These are phyloP conservation scores for Colossoma macropomum DNA, from an alignment of 2,113 vertebrate species.

Conservation along the genomic window DNA sequence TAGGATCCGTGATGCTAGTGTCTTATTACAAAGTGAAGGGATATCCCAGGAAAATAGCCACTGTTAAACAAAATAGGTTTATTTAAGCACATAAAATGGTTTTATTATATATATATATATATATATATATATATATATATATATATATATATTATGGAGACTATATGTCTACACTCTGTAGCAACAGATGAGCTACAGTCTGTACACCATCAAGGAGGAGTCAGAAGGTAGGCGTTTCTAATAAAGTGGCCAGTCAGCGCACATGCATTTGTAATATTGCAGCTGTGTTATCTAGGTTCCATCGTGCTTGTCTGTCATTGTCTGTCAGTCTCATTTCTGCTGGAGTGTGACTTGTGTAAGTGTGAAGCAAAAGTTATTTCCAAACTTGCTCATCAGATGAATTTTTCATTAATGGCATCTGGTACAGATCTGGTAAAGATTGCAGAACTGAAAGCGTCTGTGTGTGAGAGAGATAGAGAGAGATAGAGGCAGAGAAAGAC, in stretches of 20 bases:
- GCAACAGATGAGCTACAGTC: not conserved
- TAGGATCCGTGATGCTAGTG: too few relatives aligned
- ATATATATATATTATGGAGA: too few relatives aligned
- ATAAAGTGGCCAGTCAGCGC: not conserved
- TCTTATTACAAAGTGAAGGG: too few relatives aligned
- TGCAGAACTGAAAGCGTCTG: not conserved
- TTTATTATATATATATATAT: too few relatives aligned
- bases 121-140: too few relatives aligned
- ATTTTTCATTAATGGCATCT: slow-evolving; percentile 5
- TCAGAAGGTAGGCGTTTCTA: not conserved
- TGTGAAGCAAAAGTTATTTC: slow-evolving; percentile 34
- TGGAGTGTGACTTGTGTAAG: not conserved
- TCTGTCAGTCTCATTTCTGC: not conserved
- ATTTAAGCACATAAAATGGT: too few relatives aligned
- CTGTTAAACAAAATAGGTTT: too few relatives aligned
- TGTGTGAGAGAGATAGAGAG: not conserved
- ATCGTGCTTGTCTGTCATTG: not conserved
- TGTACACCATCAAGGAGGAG: not conserved
- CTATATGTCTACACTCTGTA: too few relatives aligned
- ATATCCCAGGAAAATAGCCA: too few relatives aligned
- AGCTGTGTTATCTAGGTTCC: not conserved
- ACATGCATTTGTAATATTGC: not conserved
- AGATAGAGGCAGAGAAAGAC: not conserved
- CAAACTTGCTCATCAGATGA: slow-evolving; percentile 10
- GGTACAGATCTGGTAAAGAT: slow-evolving; percentile 44